phyloP scores from a whole-genome alignment of 2,113 vertebrate species.

The Triplophysa tibetana region DNA sequence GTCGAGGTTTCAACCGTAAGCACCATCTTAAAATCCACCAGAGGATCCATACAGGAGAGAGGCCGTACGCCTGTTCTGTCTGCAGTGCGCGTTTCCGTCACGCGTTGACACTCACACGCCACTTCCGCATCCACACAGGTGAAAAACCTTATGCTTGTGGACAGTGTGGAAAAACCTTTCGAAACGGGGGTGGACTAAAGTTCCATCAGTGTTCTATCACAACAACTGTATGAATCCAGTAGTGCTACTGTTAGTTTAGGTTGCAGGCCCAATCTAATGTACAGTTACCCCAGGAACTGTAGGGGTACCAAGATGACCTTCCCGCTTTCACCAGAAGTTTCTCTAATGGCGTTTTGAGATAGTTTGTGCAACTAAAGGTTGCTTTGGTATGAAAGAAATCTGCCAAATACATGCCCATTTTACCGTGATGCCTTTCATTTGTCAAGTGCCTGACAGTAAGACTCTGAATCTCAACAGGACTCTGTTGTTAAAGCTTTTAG shows the following conservation, averaged over 20 bases:
- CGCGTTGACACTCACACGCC: conserved; percentile 60
- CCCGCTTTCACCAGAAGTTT: background rate
- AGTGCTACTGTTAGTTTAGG: background rate
- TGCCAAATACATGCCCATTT: background rate
- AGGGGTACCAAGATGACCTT: background rate
- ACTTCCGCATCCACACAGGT: conserved; percentile 62
- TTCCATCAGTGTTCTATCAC: conserved; percentile 55
- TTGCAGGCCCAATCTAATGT: background rate
- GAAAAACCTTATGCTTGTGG: conserved; percentile 61
- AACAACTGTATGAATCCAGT: background rate
- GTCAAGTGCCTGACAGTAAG: conserved; percentile 26
- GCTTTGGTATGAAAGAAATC: background rate
- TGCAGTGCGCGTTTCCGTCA: conserved; percentile 62
- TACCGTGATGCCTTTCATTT: background rate
- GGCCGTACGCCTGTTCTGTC: conserved; percentile 58
- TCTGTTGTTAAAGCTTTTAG: background rate
- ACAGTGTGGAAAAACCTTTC: conserved; percentile 60
- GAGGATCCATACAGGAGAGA: conserved; percentile 64
- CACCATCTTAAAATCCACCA: conserved; percentile 65
- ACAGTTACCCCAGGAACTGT: background rate
- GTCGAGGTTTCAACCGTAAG: conserved; percentile 62
- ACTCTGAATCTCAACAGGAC: conserved; percentile 5
- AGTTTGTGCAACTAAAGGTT: background rate
- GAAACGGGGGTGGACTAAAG: conserved; percentile 59
- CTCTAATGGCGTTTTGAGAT: background rate